Evolutionary conservation across 2,888 invertebrate species (phyloP), one percentile per base, ranked within the genome.

Genomic region (Ramazzottius varieornatus): DNA sequence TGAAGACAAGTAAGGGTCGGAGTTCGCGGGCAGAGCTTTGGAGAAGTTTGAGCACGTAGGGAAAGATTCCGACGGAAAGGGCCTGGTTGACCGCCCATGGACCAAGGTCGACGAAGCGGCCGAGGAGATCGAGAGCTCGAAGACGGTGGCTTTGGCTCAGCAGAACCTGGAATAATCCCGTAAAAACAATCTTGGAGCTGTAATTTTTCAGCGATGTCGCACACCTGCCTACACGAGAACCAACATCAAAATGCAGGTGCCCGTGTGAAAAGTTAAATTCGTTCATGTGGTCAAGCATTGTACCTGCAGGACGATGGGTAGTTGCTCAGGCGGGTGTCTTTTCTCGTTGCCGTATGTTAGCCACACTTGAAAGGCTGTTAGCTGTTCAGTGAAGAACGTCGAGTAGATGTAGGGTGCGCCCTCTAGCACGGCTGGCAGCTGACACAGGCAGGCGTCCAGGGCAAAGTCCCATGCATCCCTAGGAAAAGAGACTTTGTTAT

Each of bases 391-490:
- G 77, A 98, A 98, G 80, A 98, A 98, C 33, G 88, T 32, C n/a
- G 33, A 64, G 20, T 8, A 32, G 24, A 32, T n/a, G 63, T 32
- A 67, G 63, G 69, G 65, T 29, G 72, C 69, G 33, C 69, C 70
- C 46, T 69, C 72, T 24, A 75, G 68, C 34, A 76, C 71, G 4
- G 69, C 69, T 0, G 89, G 89, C 71, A 94, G 80, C 77, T 94
- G 94, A 67, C 87, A 84, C 70, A 98, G 80, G 72, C 91, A 92
- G 70, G 92, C 81, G 78, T 98, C 98, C 69, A 98, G 81, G 20
- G 93, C 89, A 72, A 92, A 82, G 78, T 98, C 98, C 98, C 98
- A 98, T 1, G 96, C 90, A 74, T 86, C 84, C 93, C 93, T 77
- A 70, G 1, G 72, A 69, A 64, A 65, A 63, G 66, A 64, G 4